Evolutionary conservation across 2,888 invertebrate species (phyloP).

Genomic region (Fabriciana adippe): DNA sequence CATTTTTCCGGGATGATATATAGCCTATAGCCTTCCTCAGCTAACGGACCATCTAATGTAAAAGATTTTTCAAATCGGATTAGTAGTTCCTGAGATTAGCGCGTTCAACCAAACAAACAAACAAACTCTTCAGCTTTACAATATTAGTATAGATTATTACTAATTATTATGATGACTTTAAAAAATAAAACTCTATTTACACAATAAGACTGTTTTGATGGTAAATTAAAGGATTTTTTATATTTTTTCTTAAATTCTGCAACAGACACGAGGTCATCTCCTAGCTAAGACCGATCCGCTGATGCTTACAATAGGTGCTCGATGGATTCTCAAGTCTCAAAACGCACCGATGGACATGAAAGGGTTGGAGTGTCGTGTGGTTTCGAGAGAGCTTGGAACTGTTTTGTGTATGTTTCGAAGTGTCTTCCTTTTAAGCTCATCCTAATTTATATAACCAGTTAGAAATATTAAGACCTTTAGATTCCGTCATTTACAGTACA

Average conservation of each 20-base stretch:
- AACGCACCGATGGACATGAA: conserved; percentile 44
- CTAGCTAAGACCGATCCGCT: conserved; percentile 92
- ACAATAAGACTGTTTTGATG: neutral
- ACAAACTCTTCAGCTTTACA: no score
- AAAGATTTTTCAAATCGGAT: no score
- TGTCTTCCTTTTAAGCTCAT: neutral
- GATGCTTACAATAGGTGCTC: conserved; percentile 78
- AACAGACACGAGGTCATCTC: conserved; percentile 92
- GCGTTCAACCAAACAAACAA: no score
- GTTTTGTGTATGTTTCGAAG: conserved; percentile 48
- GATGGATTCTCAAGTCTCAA: conserved; percentile 49
- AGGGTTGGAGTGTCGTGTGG: conserved; percentile 54
- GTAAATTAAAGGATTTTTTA: neutral
- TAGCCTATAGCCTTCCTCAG: no score
- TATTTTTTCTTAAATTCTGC: neutral
- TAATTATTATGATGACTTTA: no score
- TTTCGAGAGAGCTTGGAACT: conserved; percentile 62
- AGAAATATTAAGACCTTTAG: neutral
- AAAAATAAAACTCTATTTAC: no score
- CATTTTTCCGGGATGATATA: no score
- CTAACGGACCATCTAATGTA: no score
- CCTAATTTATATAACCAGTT: neutral
- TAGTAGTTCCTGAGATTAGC: no score
- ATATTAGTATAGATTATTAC: no score
- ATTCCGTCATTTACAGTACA: neutral